Conservation (phyloP, 2,113 vertebrate genomes). For the Bolborhynchus lineola region DNA sequence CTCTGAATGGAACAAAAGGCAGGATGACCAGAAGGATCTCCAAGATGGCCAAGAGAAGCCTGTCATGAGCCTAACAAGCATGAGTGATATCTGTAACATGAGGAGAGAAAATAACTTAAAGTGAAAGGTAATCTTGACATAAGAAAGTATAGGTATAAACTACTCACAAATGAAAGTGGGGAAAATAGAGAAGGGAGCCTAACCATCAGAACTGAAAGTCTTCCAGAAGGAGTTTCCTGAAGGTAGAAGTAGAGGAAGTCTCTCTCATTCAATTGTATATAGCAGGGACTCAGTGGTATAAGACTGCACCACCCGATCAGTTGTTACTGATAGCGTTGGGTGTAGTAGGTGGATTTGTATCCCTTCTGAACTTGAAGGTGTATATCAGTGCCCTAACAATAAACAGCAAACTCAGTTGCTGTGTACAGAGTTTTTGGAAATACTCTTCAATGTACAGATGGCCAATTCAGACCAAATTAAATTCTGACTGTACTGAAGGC, state of each 20-base stretch:
- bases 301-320: not conserved
- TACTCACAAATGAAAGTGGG: not conserved
- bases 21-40: not conserved
- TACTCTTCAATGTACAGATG: not conserved
- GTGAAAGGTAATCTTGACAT: not conserved
- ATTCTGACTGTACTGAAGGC: not conserved
- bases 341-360: not conserved
- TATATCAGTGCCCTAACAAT: not conserved
- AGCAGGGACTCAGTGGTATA: not conserved
- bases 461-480: not conserved
- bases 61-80: not conserved
- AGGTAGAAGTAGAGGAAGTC: not conserved
- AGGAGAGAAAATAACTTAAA: not conserved
- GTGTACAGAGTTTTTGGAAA: not conserved
- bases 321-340: not conserved
- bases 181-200: not conserved
- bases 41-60: not conserved
- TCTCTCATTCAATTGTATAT: not conserved
- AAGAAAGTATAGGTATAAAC: not conserved
- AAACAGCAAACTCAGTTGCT: not conserved
- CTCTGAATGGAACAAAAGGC: not conserved
- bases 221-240: not conserved
- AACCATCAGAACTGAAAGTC: not conserved
- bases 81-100: not conserved
- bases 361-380: not conserved